These are phyloP conservation scores for Nomada lathburiana DNA, from an alignment of 2,888 invertebrate genomes.

Conservation along the genomic window DNA sequence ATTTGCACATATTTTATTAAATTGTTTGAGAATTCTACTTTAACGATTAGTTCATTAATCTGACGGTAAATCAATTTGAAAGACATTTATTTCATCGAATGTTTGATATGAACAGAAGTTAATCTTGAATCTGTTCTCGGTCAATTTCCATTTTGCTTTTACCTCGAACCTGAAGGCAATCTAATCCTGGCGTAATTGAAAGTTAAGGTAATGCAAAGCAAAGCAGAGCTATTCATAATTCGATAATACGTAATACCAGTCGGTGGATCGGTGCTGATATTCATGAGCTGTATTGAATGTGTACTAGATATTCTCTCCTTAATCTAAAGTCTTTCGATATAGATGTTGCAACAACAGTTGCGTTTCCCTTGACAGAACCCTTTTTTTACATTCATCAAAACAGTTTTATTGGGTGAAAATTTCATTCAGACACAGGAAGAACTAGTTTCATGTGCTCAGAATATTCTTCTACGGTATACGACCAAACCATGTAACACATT, in stretches of 20 bases:
- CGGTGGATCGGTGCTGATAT: conserved; percentile 4
- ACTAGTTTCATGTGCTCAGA: no score
- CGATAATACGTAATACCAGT: conserved; percentile 27
- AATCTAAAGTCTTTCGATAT: background rate
- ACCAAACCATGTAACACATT: no score
- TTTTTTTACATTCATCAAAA: no score
- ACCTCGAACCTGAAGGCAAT: conserved; percentile 44
- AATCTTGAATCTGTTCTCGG: conserved; percentile 5
- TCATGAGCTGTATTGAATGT: conserved; percentile 1
- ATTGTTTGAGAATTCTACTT: background rate
- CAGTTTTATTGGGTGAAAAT: no score
- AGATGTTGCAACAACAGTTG: background rate
- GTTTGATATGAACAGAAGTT: conserved; percentile 2
- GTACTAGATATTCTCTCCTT: background rate
- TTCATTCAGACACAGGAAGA: no score
- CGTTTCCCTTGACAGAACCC: background rate
- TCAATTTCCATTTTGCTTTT: conserved; percentile 38
- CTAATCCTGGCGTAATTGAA: conserved; percentile 63
- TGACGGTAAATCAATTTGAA: background rate
- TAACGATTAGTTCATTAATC: background rate
- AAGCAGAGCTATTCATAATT: conserved; percentile 35
- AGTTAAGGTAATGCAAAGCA: conserved; percentile 30
- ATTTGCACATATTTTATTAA: background rate
- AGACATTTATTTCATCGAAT: background rate
- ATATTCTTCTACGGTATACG: no score